phyloP scores from a whole-genome alignment of 1,140 invertebrate species.

The Trissolcus basalis region DNA sequence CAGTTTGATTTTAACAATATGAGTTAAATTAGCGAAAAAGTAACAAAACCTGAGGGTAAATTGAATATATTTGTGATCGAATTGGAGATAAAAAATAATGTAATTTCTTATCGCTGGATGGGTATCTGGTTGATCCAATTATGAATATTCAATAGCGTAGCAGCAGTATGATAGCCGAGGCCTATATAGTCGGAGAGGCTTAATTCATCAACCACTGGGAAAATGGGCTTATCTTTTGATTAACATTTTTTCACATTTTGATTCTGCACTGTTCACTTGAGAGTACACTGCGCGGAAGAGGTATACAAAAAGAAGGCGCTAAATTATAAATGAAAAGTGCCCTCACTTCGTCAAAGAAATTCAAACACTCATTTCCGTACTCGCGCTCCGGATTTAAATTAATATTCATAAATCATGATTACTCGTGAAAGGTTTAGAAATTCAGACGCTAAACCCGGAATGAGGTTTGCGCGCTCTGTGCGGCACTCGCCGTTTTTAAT shows the following conservation, averaged over 20 bases:
- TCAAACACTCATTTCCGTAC: constrained; percentile 40
- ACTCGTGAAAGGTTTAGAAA: constrained; percentile 31
- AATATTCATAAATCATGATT: constrained; percentile 57
- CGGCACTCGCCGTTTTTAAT: constrained; percentile 20
- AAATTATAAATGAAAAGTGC: constrained; percentile 50
- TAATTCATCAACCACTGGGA: constrained; percentile 4
- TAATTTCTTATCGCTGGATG: not conserved
- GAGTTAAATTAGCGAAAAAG: too few species aligned
- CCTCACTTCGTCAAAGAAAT: constrained; percentile 25
- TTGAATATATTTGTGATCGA: too few species aligned
- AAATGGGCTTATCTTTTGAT: not conserved
- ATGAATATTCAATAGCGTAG: not conserved
- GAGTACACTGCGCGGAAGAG: not conserved
- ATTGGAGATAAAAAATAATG: too few species aligned
- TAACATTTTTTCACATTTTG: constrained; percentile 11
- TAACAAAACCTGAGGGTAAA: too few species aligned
- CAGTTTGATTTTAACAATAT: too few species aligned
- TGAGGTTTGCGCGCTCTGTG: constrained; percentile 13
- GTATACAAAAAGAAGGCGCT: constrained; percentile 8
- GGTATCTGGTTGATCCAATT: not conserved
- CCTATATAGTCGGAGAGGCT: not conserved
- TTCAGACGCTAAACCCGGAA: constrained; percentile 17
- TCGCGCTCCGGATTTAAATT: constrained; percentile 39
- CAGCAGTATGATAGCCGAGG: not conserved
- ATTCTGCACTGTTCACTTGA: constrained; percentile 3